Conservation (phyloP, 2,797 vertebrate species). For the Trachurus trachurus region DNA sequence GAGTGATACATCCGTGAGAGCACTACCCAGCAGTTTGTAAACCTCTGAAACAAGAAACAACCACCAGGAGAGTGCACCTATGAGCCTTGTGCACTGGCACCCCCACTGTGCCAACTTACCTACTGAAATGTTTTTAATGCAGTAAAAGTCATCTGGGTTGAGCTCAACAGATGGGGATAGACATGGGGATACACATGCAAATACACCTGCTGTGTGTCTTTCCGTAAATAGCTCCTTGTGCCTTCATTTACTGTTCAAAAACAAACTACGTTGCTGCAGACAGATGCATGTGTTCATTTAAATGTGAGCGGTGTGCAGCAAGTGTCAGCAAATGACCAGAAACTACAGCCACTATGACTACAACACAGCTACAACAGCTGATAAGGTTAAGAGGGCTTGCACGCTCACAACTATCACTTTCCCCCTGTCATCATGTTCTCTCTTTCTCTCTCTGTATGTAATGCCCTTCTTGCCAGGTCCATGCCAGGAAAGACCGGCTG, state of each 20-base stretch:
- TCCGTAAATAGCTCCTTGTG: neutral
- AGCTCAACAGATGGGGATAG: neutral
- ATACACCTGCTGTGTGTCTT: constrained; percentile 1
- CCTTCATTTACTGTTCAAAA: neutral
- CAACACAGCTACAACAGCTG: neutral
- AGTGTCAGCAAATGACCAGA: neutral
- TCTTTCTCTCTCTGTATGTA: constrained; percentile 24
- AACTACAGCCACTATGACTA: neutral
- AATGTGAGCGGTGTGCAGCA: neutral
- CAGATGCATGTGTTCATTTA: neutral
- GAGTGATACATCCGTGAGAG: constrained; percentile 2
- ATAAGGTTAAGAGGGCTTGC: constrained; percentile 10
- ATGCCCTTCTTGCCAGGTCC: constrained; percentile 36
- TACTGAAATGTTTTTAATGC: constrained; percentile 7
- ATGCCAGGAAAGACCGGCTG: constrained; percentile 62
- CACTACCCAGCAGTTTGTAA: neutral
- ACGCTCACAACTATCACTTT: neutral
- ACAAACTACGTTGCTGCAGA: neutral
- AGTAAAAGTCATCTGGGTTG: constrained; percentile 20
- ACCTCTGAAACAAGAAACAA: constrained; percentile 3
- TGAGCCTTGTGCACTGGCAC: neutral
- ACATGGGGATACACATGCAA: neutral
- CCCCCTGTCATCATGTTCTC: neutral
- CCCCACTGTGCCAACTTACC: neutral
- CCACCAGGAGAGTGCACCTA: constrained; percentile 6